phyloP scores from a whole-genome alignment of 2,888 invertebrate genomes.

The Athalia cordata region DNA sequence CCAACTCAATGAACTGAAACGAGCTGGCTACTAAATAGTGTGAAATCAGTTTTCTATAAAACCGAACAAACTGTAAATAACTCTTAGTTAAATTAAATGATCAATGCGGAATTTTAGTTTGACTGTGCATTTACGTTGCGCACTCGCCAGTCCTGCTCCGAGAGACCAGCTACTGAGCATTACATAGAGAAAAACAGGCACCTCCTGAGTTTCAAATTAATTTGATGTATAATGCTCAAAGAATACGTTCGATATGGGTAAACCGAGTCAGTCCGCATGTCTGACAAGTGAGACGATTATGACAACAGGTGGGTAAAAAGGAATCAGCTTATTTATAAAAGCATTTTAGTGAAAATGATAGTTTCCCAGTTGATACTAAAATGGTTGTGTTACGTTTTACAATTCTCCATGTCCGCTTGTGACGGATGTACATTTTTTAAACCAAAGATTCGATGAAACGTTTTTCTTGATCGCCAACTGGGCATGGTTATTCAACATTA shows the following conservation, averaged over 20 bases:
- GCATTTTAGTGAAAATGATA: background rate
- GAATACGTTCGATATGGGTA: background rate
- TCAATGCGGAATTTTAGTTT: conserved; percentile 29
- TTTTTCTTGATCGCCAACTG: too few species aligned
- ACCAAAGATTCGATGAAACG: too few species aligned
- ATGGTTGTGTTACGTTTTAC: background rate
- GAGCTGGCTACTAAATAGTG: conserved; percentile 76
- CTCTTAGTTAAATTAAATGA: conserved; percentile 65
- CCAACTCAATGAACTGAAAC: conserved; percentile 82
- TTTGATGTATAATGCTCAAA: conserved; percentile 25
- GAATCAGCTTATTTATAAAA: background rate
- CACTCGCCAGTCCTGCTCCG: conserved; percentile 20
- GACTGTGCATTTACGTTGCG: conserved; percentile 20
- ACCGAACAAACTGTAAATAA: conserved; percentile 66
- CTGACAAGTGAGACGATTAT: background rate
- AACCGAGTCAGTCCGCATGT: background rate
- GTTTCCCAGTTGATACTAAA: background rate
- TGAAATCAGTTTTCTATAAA: conserved; percentile 55
- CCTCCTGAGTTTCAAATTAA: conserved; percentile 40
- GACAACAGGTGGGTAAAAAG: too few species aligned
- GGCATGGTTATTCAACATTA: too few species aligned
- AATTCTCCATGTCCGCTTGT: too few species aligned
- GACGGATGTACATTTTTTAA: background rate
- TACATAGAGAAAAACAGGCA: too few species aligned
- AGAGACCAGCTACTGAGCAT: background rate